phyloP scores from a whole-genome alignment of 2,888 invertebrate species.

The Acrocyrtus sp. region DNA sequence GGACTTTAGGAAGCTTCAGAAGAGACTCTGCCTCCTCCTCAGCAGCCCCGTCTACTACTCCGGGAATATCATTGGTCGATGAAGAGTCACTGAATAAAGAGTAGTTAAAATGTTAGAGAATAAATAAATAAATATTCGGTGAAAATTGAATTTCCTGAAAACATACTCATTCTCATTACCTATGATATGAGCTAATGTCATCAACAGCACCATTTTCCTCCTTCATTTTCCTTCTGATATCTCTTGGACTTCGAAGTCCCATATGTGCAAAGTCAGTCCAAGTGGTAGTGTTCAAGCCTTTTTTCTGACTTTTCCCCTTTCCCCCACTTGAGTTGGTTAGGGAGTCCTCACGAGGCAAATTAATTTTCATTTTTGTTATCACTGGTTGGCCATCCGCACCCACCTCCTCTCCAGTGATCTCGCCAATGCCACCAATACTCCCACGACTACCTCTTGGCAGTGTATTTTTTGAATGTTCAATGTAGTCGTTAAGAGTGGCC shows the following conservation, averaged over 20 bases:
- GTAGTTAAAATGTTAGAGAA: too few relatives aligned
- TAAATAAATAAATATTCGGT: slow-evolving; percentile 56
- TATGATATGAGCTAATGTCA: slow-evolving; percentile 64
- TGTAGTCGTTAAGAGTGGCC: slow-evolving; percentile 78
- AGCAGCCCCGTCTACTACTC: slow-evolving; percentile 67
- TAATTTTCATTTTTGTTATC: slow-evolving; percentile 78
- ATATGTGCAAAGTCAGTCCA: slow-evolving; percentile 67
- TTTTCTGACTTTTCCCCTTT: slow-evolving; percentile 63
- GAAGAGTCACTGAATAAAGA: slow-evolving; percentile 70
- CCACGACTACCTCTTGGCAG: slow-evolving; percentile 66
- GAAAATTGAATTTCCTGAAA: too few relatives aligned
- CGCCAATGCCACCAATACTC: not conserved
- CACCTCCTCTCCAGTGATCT: slow-evolving; percentile 20
- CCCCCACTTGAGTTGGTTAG: slow-evolving; percentile 63
- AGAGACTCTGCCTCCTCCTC: slow-evolving; percentile 66
- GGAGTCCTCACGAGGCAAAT: slow-evolving; percentile 74
- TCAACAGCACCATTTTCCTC: slow-evolving; percentile 62
- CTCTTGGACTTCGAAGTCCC: slow-evolving; percentile 70
- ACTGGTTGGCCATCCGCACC: slow-evolving; percentile 33
- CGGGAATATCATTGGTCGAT: slow-evolving; percentile 46
- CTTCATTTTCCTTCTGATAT: slow-evolving; percentile 67
- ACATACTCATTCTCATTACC: too few relatives aligned
- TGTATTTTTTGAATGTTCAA: slow-evolving; percentile 65
- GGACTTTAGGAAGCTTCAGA: slow-evolving; percentile 68
- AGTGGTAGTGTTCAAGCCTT: slow-evolving; percentile 66